Evolutionary conservation across 2,797 vertebrate species (phyloP).

Genomic region (Lepidocolaptes lacrymiger): DNA sequence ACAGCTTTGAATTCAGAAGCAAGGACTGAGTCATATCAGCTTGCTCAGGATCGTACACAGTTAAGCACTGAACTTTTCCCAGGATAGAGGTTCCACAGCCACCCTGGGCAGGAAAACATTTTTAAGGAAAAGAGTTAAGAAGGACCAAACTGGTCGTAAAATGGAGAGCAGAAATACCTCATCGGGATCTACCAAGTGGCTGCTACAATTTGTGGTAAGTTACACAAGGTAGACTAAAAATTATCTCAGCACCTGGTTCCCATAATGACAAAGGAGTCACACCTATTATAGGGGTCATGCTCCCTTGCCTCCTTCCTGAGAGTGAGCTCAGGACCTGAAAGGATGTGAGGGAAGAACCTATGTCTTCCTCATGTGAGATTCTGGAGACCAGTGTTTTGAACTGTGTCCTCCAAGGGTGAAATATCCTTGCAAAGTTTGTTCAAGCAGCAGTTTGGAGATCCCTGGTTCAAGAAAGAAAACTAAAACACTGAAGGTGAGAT

Average conservation of each 20-base stretch:
- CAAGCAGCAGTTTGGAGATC: not conserved
- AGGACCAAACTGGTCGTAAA: not conserved
- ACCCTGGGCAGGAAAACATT: not conserved
- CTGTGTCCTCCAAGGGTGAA: not conserved
- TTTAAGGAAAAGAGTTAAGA: not conserved
- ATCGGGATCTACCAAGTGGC: not conserved
- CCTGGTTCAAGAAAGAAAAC: not conserved
- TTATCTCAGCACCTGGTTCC: not conserved
- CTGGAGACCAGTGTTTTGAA: not conserved
- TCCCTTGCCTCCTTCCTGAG: not conserved
- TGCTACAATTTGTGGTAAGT: not conserved
- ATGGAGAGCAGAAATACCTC: not conserved
- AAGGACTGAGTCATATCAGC: rapidly evolving
- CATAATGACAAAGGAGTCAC: not conserved
- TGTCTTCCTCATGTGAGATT: not conserved
- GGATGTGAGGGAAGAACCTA: rapidly evolving
- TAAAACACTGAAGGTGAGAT: not conserved
- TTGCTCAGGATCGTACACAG: not conserved
- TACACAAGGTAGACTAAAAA: not conserved
- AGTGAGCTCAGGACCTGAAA: not conserved
- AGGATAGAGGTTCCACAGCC: not conserved
- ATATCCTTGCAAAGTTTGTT: not conserved
- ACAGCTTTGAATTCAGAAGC: not conserved
- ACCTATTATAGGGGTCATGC: not conserved
- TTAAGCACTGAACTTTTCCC: not conserved